Evolutionary conservation across 2,113 vertebrate genomes (phyloP).

Genomic region (Sminthopsis crassicaudata): DNA sequence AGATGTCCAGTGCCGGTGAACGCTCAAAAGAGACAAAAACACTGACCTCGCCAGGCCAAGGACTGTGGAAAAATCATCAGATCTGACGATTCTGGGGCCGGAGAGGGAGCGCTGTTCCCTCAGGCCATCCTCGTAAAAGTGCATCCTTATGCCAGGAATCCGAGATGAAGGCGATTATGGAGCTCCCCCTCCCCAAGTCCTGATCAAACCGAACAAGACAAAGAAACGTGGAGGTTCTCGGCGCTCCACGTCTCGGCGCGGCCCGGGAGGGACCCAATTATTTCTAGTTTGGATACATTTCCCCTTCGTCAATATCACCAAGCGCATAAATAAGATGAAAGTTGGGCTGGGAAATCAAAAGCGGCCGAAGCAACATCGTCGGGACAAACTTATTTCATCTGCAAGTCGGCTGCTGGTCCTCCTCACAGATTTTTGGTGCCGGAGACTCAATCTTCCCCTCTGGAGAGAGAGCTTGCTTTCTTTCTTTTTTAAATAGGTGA

Average conservation of each 20-base stretch:
- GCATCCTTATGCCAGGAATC: constrained; percentile 71
- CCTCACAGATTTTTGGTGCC: constrained; percentile 35
- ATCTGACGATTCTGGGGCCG: constrained; percentile 13
- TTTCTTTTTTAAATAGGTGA: neutral
- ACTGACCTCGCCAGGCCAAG: constrained; percentile 84
- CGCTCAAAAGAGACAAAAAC: constrained; percentile 84
- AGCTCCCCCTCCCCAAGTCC: constrained; percentile 53
- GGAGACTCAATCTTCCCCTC: neutral
- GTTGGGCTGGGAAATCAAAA: constrained; percentile 50
- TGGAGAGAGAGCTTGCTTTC: fast-evolving
- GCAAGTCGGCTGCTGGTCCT: constrained; percentile 8
- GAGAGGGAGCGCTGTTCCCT: constrained; percentile 66
- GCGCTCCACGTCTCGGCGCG: constrained; percentile 54
- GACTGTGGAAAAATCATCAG: constrained; percentile 75
- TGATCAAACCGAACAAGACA: constrained; percentile 74
- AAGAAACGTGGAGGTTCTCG: constrained; percentile 49
- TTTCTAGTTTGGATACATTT: constrained; percentile 65
- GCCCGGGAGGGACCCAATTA: constrained; percentile 37
- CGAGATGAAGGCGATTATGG: constrained; percentile 60
- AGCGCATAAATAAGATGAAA: constrained; percentile 73
- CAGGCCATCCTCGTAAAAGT: constrained; percentile 65
- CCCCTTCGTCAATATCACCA: constrained; percentile 65
- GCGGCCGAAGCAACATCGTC: neutral
- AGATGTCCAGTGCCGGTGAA: constrained; percentile 80
- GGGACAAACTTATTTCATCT: neutral